Conservation (phyloP, 1,140 invertebrate species). For the Leptinotarsa texana region DNA sequence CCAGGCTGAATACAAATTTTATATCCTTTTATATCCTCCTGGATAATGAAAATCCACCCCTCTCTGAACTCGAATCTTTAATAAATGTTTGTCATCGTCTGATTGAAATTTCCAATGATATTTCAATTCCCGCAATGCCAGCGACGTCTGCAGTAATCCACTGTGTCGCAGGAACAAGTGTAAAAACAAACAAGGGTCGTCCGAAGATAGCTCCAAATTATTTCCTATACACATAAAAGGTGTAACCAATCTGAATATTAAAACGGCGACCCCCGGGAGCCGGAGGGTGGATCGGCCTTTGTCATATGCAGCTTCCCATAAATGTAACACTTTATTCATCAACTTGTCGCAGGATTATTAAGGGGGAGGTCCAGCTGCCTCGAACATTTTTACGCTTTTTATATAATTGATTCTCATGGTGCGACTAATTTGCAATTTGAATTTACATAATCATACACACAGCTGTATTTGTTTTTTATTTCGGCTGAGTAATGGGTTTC, state of each 20-base stretch:
- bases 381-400: conserved; percentile 37
- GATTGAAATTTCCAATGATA: conserved; percentile 6
- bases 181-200: conserved; percentile 54
- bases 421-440: conserved; percentile 43
- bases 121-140: not conserved
- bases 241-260: conserved; percentile 58
- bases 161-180: conserved; percentile 54
- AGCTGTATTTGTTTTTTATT: conserved; percentile 32
- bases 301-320: conserved; percentile 55
- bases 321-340: conserved; percentile 47
- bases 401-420: conserved; percentile 44
- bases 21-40: too few species aligned
- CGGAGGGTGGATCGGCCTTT: conserved; percentile 30
- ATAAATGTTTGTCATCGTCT: not conserved
- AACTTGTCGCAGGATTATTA: conserved; percentile 40
- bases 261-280: conserved; percentile 38
- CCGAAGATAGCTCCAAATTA: conserved; percentile 52
- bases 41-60: not conserved
- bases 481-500: conserved; percentile 17
- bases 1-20: too few species aligned
- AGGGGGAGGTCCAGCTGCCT: conserved; percentile 39
- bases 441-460: conserved; percentile 43
- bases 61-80: not conserved
- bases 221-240: conserved; percentile 56
- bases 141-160: conserved; percentile 36